Conservation (phyloP, 2,113 vertebrate genomes). For the Alethe castanea region DNA sequence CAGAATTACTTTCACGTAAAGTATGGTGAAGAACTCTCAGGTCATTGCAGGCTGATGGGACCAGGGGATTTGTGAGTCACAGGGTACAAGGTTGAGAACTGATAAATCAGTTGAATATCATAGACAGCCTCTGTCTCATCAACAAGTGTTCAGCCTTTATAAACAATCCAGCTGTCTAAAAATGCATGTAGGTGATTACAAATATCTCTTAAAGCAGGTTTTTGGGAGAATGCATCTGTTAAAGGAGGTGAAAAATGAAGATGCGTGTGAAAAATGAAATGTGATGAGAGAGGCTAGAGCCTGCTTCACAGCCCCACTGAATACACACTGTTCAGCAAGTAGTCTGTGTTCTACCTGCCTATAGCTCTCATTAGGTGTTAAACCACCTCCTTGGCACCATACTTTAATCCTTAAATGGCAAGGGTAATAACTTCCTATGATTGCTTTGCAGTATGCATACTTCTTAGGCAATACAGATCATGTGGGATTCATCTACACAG, state of each 20-base stretch:
- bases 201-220: background rate
- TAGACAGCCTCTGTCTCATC: background rate
- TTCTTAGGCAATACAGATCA: background rate
- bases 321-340: background rate
- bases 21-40: background rate
- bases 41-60: background rate
- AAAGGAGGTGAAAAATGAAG: background rate
- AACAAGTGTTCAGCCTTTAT: background rate
- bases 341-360: background rate
- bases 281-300: background rate
- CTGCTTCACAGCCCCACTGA: background rate
- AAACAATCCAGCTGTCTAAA: background rate
- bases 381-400: background rate
- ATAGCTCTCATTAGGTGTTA: background rate
- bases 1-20: background rate
- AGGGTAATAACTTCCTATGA: background rate
- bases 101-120: background rate
- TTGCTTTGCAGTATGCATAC: background rate
- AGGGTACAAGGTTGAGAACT: background rate
- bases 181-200: background rate
- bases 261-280: background rate
- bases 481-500: background rate
- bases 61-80: background rate
- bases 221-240: background rate
- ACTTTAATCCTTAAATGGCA: background rate